Base-by-base conservation (phyloP, 2,888 invertebrate species). In the Augochlorella aurata region DNA sequence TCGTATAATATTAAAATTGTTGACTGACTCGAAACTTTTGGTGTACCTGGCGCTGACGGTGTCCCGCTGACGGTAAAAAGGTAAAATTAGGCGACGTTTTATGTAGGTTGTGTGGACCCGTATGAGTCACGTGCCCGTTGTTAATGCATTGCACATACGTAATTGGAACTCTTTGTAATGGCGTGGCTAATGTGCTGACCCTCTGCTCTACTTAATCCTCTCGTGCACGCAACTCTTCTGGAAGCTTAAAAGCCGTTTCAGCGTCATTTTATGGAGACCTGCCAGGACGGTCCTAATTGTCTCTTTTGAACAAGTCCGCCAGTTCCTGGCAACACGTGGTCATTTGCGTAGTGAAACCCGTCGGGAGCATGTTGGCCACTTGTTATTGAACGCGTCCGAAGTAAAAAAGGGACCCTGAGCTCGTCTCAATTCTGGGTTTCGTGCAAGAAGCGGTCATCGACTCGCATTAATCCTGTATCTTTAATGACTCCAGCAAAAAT, bases 281-380 rank as follows among this genome's bases (percentile, higher is more conserved):
- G 63, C 63, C 63, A 63, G 63, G 10, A 63, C 63, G n/a, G 18
- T 63, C 44, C 18, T 63, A 63, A 63, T 63, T 63, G 63, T 63
- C 63, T 44, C 63, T 63, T 63, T 63, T 63, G 63, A 63, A 38
- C n/a, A 29, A 18, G 38, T 63, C 63, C 29, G 63, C 0, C 63
- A 63, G 63, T 63, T 63, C 44, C 63, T 63, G 63, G 63, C 10
- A 63, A 63, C 63, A 63, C 63, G 44, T 63, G 63, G 29, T 18
- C 63, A 63, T 63, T 29, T 44, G 44, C 63, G 38, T 38, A 63
- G 18, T 10, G 38, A 63, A 63, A 9, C 38, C 38, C 63, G 8
- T 38, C n/a, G 63, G 10, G 18, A 10, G 44, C 38, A 29, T 29
- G 63, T 44, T 38, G 63, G 18, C 63, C 63, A n/a, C 63, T 63